phyloP scores from a whole-genome alignment of 2,888 invertebrate species.

The Halocaridina rubra region DNA sequence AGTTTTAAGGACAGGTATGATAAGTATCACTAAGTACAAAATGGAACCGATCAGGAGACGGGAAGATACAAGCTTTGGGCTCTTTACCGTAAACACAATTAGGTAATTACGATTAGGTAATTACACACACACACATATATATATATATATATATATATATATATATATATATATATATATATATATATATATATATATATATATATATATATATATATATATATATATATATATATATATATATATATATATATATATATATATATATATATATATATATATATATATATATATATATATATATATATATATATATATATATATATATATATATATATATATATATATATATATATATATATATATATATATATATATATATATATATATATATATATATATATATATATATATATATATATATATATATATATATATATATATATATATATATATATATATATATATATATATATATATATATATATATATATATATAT shows the following conservation, averaged over 20 bases:
- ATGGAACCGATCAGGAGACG: too few relatives aligned
- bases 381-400: background rate
- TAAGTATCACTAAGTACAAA: too few relatives aligned
- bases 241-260: constrained; percentile 3
- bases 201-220: constrained; percentile 7
- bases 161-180: constrained; percentile 21
- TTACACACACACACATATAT: background rate
- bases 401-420: background rate
- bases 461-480: background rate
- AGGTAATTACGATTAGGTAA: too few relatives aligned
- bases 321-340: background rate
- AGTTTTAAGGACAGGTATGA: too few relatives aligned
- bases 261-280: background rate
- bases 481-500: background rate
- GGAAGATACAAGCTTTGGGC: too few relatives aligned
- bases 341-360: background rate
- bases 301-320: constrained; percentile 18
- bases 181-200: background rate
- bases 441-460: background rate
- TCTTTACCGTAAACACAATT: too few relatives aligned
- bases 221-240: constrained; percentile 12
- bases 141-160: background rate
- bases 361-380: background rate
- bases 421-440: background rate
- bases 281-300: background rate